These are phyloP conservation scores for Gonioctena quinquepunctata DNA, from an alignment of 1,140 invertebrate species.

Conservation along the genomic window DNA sequence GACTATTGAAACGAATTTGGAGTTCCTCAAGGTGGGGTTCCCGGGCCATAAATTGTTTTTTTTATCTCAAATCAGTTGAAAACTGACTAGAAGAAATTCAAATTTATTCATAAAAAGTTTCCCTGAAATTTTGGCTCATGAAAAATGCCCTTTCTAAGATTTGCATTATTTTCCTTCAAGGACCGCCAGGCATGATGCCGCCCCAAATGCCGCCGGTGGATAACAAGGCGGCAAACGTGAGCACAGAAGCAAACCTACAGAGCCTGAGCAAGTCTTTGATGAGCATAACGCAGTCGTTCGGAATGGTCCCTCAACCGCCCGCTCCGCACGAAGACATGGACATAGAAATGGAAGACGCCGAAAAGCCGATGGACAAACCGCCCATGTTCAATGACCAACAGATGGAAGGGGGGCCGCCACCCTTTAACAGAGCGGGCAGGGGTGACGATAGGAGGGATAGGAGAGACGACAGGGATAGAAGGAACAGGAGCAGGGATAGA, in stretches of 20 bases:
- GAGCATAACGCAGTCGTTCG: constrained; percentile 42
- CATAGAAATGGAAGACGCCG: constrained; percentile 66
- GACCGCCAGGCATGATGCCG: constrained; percentile 61
- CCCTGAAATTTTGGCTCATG: too few species aligned
- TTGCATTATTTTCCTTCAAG: constrained; percentile 1
- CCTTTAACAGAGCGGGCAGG: constrained; percentile 7
- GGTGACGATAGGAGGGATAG: constrained; percentile 33
- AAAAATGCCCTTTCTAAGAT: too few species aligned
- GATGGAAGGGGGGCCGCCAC: neutral
- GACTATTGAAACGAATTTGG: too few species aligned
- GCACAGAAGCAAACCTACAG: constrained; percentile 31
- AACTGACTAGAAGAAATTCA: too few species aligned
- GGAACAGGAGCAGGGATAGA: constrained; percentile 39
- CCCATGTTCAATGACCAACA: neutral
- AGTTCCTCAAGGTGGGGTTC: too few species aligned
- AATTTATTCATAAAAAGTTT: too few species aligned
- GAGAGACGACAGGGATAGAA: constrained; percentile 50
- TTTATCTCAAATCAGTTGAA: too few species aligned
- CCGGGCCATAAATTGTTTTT: too few species aligned
- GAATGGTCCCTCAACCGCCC: constrained; percentile 57
- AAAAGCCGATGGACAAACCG: constrained; percentile 32
- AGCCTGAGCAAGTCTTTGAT: constrained; percentile 38
- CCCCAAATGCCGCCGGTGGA: constrained; percentile 6
- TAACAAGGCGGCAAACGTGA: constrained; percentile 15
- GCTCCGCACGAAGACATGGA: constrained; percentile 67